A percentile compares a stretch with the other conserved stretches of the same genome.
These are phyloP conservation scores for Pyxicephalus adspersus DNA, from an alignment of 2,113 vertebrate genomes.

Conservation along the genomic window DNA sequence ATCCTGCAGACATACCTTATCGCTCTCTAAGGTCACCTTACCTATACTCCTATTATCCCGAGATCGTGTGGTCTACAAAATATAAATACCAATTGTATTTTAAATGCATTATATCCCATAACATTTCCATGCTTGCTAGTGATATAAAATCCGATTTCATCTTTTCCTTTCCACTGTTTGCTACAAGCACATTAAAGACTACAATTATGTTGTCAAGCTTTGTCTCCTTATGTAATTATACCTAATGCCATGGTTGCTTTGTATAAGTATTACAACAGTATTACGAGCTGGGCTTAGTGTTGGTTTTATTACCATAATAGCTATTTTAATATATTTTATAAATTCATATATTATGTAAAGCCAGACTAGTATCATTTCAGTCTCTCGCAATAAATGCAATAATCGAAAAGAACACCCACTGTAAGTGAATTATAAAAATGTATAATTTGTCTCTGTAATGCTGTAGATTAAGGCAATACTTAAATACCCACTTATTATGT, in stretches of 20 bases:
- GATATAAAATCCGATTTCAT: background rate
- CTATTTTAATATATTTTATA: background rate
- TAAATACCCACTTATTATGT: slow-evolving; percentile 36
- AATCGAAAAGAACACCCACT: slow-evolving; percentile 3
- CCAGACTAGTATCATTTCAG: background rate
- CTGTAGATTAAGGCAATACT: slow-evolving; percentile 13
- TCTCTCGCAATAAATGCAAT: slow-evolving; percentile 17
- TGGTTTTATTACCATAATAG: background rate
- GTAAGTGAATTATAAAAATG: slow-evolving; percentile 47
- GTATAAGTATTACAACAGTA: background rate
- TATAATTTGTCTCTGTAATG: slow-evolving; percentile 14
- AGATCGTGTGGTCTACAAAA: too few relatives aligned
- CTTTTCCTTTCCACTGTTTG: background rate
- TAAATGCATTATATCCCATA: background rate
- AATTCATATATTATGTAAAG: background rate
- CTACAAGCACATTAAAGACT: background rate
- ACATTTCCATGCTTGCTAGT: background rate
- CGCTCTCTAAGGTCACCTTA: too few relatives aligned
- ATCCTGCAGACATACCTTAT: too few relatives aligned
- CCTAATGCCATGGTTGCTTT: background rate
- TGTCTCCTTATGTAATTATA: slow-evolving; percentile 25
- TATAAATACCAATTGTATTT: background rate
- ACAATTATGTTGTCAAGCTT: slow-evolving; percentile 21
- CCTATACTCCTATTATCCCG: too few relatives aligned
- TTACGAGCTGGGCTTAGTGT: background rate